Percentiles rank a stretch among this genome's conserved stretches.
phyloP scores from a whole-genome alignment of 2,888 invertebrate species.

The Homarus gammarus region DNA sequence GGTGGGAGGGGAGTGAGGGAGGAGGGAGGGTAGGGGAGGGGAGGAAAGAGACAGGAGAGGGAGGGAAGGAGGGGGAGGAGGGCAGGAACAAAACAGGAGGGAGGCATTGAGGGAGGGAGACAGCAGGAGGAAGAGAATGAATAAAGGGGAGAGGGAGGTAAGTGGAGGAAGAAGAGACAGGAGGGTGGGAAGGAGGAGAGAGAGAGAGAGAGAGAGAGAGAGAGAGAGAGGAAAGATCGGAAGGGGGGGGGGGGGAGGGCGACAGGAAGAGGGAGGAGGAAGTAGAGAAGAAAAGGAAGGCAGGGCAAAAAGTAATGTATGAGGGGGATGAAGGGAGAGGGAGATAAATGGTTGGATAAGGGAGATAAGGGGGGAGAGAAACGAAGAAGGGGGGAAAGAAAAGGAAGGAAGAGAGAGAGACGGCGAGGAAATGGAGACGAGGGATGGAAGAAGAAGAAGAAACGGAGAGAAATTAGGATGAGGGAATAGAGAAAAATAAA shows the following conservation, averaged over 20 bases:
- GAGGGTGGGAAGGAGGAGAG: background rate
- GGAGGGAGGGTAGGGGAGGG: background rate
- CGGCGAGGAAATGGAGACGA: background rate
- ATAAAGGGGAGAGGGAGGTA: background rate
- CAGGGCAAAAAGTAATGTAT: background rate
- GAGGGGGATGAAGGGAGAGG: background rate
- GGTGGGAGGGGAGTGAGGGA: background rate
- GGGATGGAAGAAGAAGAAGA: background rate
- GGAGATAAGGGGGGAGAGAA: background rate
- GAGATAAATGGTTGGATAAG: background rate
- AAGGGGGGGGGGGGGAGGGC: background rate
- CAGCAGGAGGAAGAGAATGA: background rate
- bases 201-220: background rate
- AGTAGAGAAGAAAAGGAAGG: background rate
- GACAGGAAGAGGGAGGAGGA: background rate
- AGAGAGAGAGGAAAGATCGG: background rate
- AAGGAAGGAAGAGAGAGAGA: background rate
- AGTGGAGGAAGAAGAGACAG: background rate
- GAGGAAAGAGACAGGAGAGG: background rate
- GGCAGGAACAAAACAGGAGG: background rate
- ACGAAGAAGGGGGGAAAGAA: background rate
- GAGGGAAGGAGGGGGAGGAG: background rate
- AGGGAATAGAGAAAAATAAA: background rate
- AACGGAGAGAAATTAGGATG: background rate
- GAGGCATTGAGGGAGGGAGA: background rate